Conservation (phyloP, 2,797 vertebrate genomes). For the Chelon labrosus region DNA sequence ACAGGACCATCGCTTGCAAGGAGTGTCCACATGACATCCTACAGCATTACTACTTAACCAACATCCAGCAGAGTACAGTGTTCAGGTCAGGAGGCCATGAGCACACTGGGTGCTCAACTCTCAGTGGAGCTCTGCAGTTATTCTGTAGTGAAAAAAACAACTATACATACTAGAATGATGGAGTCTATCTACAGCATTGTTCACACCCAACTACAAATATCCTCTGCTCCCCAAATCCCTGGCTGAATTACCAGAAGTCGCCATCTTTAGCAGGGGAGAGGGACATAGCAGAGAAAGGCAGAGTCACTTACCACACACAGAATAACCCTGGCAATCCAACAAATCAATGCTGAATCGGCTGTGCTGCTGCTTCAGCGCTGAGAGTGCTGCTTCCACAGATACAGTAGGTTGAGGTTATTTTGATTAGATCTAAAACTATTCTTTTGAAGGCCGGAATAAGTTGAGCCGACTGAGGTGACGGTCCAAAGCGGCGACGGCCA, state of each 20-base stretch:
- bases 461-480: constrained; percentile 38
- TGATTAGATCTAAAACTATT: constrained; percentile 72
- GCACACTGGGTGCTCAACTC: constrained; percentile 42
- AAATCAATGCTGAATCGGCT: constrained; percentile 58
- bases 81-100: constrained; percentile 53
- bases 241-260: constrained; percentile 53
- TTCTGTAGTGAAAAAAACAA: constrained; percentile 31
- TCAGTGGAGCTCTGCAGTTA: constrained; percentile 44
- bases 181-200: constrained; percentile 41
- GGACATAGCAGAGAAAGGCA: constrained; percentile 38
- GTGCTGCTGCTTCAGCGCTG: constrained; percentile 8
- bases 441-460: constrained; percentile 57
- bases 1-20: constrained; percentile 32
- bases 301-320: constrained; percentile 41
- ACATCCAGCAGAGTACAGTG: constrained; percentile 44
- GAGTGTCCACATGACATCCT: constrained; percentile 39
- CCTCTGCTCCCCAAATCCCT: constrained; percentile 51
- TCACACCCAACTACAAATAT: constrained; percentile 40
- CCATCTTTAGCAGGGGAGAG: constrained; percentile 35
- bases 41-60: constrained; percentile 47
- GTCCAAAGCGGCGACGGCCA: constrained; percentile 16
- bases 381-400: constrained; percentile 14
- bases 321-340: constrained; percentile 42
- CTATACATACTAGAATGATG: constrained; percentile 30
- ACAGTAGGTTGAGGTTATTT: constrained; percentile 60